Conservation (phyloP, 2,113 vertebrate species). For the Alligator sinensis region DNA sequence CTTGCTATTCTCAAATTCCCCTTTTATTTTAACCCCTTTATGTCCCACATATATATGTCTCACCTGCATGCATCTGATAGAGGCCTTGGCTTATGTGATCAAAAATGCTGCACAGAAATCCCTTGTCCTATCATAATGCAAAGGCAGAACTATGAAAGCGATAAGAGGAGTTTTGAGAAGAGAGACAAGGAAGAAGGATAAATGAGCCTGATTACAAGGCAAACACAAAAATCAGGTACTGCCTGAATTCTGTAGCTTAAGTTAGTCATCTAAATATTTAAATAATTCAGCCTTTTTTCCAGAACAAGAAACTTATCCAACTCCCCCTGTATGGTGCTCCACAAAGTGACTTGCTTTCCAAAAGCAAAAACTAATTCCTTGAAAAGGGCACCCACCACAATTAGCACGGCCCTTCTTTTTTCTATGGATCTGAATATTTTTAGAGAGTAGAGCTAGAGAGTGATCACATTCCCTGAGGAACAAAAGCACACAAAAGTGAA, state of each 20-base stretch:
- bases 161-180: neutral
- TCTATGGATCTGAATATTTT: no score
- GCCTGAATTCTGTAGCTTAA: conserved; percentile 46
- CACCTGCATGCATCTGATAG: neutral
- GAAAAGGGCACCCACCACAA: neutral
- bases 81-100: neutral
- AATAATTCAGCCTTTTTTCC: conserved; percentile 6
- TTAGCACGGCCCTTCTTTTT: neutral
- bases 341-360: neutral
- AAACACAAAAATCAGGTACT: neutral
- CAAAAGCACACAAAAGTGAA: neutral
- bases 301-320: neutral
- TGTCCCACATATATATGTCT: neutral
- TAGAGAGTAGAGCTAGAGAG: neutral
- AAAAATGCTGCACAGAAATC: neutral
- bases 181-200: neutral
- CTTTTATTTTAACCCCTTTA: neutral
- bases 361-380: neutral
- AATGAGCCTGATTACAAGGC: conserved; percentile 19
- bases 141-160: neutral
- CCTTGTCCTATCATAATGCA: neutral
- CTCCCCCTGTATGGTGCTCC: neutral
- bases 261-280: conserved; percentile 35
- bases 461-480: neutral
- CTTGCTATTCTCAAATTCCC: neutral